phyloP scores from a whole-genome alignment of 2,797 vertebrate species.

The Crenichthys baileyi region DNA sequence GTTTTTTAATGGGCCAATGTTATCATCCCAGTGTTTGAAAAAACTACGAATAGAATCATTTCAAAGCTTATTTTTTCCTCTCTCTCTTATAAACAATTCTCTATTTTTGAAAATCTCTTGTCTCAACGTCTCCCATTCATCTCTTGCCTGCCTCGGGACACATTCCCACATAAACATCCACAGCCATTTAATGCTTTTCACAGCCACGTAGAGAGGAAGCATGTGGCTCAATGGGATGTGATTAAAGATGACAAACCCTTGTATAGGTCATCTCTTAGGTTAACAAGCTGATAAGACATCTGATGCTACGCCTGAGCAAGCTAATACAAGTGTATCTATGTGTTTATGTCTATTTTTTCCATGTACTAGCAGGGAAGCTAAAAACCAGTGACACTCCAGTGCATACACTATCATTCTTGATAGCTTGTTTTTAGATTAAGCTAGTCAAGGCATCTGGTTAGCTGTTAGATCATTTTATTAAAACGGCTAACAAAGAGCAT shows the following conservation, averaged over 20 bases:
- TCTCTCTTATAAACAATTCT: slow-evolving; percentile 21
- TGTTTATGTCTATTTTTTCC: slow-evolving; percentile 7
- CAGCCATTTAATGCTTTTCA: slow-evolving; percentile 19
- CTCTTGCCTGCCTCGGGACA: slow-evolving; percentile 7
- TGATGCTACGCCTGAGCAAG: slow-evolving; percentile 20
- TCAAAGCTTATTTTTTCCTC: slow-evolving; percentile 37
- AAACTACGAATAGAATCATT: slow-evolving; percentile 38
- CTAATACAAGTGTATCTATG: slow-evolving; percentile 30
- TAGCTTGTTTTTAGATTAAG: neutral
- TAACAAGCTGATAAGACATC: slow-evolving; percentile 59
- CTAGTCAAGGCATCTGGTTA: neutral
- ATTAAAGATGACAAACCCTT: slow-evolving; percentile 51
- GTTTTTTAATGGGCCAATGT: slow-evolving; percentile 58
- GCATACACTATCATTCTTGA: neutral
- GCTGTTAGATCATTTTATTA: neutral
- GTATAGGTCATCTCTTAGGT: slow-evolving; percentile 55
- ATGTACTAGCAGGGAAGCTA: neutral
- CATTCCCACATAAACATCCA: slow-evolving; percentile 16
- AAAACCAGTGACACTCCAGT: neutral
- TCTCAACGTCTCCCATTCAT: slow-evolving; percentile 12
- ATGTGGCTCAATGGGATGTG: slow-evolving; percentile 22
- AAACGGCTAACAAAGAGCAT: neutral
- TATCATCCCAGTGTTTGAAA: slow-evolving; percentile 50
- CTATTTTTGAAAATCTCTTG: slow-evolving; percentile 7
- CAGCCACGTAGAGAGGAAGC: slow-evolving; percentile 8